These are phyloP conservation scores for Argyresthia goedartella DNA, from an alignment of 2,888 invertebrate genomes.

Conservation along the genomic window DNA sequence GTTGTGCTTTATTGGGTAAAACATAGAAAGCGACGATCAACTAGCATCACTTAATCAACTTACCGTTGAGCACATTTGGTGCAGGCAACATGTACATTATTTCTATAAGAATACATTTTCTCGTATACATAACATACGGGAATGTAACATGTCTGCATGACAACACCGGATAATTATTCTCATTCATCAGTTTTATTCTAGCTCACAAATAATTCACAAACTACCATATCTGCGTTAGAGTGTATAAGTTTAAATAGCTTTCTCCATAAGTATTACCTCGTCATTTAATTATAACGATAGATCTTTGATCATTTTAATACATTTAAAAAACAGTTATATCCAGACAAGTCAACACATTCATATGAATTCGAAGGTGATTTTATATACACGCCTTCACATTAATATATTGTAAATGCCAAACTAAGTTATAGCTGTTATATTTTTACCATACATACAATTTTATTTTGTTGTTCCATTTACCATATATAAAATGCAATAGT, in stretches of 20 bases:
- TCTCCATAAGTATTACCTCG: constrained; percentile 61
- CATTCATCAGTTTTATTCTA: constrained; percentile 16
- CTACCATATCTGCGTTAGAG: not conserved
- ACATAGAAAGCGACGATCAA: too few species aligned
- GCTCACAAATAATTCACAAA: constrained; percentile 60
- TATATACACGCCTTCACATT: not conserved
- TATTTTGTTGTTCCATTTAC: constrained; percentile 59
- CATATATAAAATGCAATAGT: constrained; percentile 70
- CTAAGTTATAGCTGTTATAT: constrained; percentile 61
- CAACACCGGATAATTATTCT: too few species aligned
- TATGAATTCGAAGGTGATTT: constrained; percentile 1
- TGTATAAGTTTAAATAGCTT: constrained; percentile 12
- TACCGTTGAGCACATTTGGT: too few species aligned
- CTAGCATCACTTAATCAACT: too few species aligned
- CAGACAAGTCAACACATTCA: constrained; percentile 21
- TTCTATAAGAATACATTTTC: too few species aligned
- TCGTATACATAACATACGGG: too few species aligned
- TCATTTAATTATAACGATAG: constrained; percentile 31
- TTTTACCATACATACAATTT: constrained; percentile 57
- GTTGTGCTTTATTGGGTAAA: too few species aligned
- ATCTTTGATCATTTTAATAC: constrained; percentile 4
- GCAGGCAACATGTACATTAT: too few species aligned
- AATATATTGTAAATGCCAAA: constrained; percentile 54
- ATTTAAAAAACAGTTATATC: constrained; percentile 14
- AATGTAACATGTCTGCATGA: too few species aligned